Conservation (phyloP, 2,797 vertebrate species). For the Argya squamiceps region DNA sequence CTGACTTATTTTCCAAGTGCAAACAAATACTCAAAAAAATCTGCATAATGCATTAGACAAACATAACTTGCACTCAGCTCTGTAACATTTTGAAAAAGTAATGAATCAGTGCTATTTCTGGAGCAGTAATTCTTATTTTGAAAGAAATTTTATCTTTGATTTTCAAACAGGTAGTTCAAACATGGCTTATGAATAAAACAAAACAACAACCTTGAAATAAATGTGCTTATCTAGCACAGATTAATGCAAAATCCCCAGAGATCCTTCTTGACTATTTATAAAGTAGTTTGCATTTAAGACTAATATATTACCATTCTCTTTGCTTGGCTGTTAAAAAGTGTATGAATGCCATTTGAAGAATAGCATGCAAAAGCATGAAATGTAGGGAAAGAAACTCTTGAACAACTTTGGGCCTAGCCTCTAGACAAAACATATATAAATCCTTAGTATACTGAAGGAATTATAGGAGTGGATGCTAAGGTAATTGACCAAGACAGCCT, state of each 20-base stretch:
- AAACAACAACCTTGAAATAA: neutral
- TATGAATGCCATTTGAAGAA: neutral
- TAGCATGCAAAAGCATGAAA: neutral
- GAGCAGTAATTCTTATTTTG: neutral
- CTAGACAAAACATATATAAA: neutral
- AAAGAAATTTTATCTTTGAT: neutral
- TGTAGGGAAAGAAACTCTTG: neutral
- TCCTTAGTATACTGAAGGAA: neutral
- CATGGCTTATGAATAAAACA: neutral
- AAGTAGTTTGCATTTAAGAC: neutral
- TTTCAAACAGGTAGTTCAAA: conserved; percentile 13
- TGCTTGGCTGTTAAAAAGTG: neutral
- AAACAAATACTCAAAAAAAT: neutral
- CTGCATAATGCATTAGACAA: neutral
- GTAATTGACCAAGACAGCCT: neutral
- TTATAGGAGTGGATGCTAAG: neutral
- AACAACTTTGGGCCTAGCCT: neutral
- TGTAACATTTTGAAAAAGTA: neutral
- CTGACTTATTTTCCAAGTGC: neutral
- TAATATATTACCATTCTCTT: neutral
- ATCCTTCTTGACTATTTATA: neutral
- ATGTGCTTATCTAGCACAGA: neutral
- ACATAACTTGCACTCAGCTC: neutral
- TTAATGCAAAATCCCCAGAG: neutral
- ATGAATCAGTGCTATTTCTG: neutral